These are phyloP conservation scores for Parnassius apollo DNA, from an alignment of 2,888 invertebrate genomes.

Conservation along the genomic window DNA sequence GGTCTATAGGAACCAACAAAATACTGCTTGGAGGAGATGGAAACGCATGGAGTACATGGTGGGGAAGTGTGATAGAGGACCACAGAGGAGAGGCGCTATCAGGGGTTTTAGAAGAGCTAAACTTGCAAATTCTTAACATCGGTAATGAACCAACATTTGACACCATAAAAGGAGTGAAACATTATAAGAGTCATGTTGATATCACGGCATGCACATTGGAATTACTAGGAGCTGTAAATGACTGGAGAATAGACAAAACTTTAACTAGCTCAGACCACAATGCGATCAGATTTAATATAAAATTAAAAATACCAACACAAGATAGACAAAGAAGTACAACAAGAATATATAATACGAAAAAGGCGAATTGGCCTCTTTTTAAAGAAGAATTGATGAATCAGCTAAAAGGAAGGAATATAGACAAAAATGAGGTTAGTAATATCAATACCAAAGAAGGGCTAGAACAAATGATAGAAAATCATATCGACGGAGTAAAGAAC, in stretches of 20 bases:
- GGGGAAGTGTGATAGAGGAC: background rate
- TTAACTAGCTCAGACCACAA: background rate
- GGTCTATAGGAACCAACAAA: no score
- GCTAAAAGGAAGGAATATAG: background rate
- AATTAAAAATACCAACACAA: background rate
- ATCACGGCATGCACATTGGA: background rate
- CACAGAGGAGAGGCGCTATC: background rate
- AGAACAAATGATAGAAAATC: no score
- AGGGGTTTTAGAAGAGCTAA: background rate
- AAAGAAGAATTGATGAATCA: no score
- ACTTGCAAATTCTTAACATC: background rate
- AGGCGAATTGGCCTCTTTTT: background rate
- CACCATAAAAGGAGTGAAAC: background rate
- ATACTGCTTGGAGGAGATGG: background rate
- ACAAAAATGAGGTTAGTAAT: no score
- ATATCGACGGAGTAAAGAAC: no score
- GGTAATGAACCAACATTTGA: background rate
- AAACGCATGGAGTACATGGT: constrained; percentile 2
- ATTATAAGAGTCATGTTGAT: background rate
- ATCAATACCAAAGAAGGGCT: no score
- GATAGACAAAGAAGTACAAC: constrained; percentile 9
- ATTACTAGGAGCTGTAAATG: background rate
- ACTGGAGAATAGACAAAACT: background rate
- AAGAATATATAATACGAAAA: constrained; percentile 10
- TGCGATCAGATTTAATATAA: background rate